Evolutionary conservation across 2,888 invertebrate genomes (phyloP).

Genomic region (Eulithis testata): DNA sequence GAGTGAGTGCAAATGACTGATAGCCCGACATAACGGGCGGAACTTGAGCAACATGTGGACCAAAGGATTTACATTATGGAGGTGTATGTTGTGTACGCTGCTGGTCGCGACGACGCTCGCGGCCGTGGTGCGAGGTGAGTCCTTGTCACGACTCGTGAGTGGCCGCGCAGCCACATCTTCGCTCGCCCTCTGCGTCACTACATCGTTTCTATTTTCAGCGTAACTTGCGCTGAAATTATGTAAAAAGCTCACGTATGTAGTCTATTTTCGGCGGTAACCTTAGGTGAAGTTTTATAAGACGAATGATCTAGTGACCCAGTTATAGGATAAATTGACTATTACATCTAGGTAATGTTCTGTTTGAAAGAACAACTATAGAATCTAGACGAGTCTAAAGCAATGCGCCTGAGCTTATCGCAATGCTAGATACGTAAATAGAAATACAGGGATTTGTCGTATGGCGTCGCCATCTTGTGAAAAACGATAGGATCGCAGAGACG

Average conservation of each 20-base stretch:
- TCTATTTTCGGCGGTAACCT: constrained; percentile 82
- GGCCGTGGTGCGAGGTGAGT: constrained; percentile 79
- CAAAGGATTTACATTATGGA: constrained; percentile 79
- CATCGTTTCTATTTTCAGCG: constrained; percentile 79
- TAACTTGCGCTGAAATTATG: constrained; percentile 85
- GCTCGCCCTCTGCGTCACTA: constrained; percentile 74
- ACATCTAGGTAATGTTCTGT: constrained; percentile 17
- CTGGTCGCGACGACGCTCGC: constrained; percentile 74
- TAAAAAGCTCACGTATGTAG: constrained; percentile 82
- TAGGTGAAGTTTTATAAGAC: constrained; percentile 71
- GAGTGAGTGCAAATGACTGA: constrained; percentile 83
- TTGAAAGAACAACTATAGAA: constrained; percentile 35
- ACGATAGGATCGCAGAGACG: constrained; percentile 80
- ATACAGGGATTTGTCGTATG: constrained; percentile 82
- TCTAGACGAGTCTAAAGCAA: constrained; percentile 38
- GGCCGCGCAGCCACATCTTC: constrained; percentile 53
- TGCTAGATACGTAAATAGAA: constrained; percentile 83
- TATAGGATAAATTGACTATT: constrained; percentile 38
- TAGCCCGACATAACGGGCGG: constrained; percentile 76
- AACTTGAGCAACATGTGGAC: constrained; percentile 81
- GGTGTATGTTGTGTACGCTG: constrained; percentile 80
- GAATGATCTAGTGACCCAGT: constrained; percentile 71
- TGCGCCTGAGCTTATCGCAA: constrained; percentile 61
- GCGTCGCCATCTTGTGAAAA: constrained; percentile 85
- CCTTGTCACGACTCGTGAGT: constrained; percentile 43